Evolutionary conservation across 2,113 vertebrate species (phyloP), one percentile per base, ranked within the genome.

Genomic region (Callocephalon fimbriatum): DNA sequence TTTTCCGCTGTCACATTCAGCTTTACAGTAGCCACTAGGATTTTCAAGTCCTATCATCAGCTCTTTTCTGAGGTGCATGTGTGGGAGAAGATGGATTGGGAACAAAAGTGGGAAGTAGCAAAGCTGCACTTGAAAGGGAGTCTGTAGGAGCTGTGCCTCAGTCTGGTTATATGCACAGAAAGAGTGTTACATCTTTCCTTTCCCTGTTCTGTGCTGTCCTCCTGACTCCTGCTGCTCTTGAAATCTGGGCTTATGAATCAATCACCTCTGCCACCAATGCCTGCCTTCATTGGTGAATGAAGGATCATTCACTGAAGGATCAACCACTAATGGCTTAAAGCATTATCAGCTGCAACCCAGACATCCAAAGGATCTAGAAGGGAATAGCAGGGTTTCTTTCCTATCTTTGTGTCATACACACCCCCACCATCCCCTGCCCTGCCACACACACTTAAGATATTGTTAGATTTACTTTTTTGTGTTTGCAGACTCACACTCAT

Each of bases 401-500:
- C 65, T 42, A 1, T 18, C 42, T 29, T 44, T 66, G 32, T 45
- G 45, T 31, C 53, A 37, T 35, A 58, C 32, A 35, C 29, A 9
- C 19, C 12, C 25, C 10, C 1, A 0, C 37, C 20, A 25, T 58
- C 32, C 4, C 29, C 20, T 0, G 0, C 15, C 26, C 56, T 58
- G 56, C 13, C 56, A 58, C 19, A 22, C 26, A 12, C 21, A 6
- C 56, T 31, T 25, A 45, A 48, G 35, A 20, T 66, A 76, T 12
- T n/a, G 23, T 72, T 29, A 65, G 17, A 68, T 50, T 56, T 47
- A 27, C 56, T 35, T 61, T 45, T 63, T 62, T 48, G 8, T 19
- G 21, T 76, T 68, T 62, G 12, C 27, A 40, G 23, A 70, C 45
- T 82, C 68, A 37, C 15, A 44, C 50, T 40, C 27, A 13, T 70